phyloP scores from a whole-genome alignment of 2,888 invertebrate genomes.

The Pachymerium ferrugineum region DNA sequence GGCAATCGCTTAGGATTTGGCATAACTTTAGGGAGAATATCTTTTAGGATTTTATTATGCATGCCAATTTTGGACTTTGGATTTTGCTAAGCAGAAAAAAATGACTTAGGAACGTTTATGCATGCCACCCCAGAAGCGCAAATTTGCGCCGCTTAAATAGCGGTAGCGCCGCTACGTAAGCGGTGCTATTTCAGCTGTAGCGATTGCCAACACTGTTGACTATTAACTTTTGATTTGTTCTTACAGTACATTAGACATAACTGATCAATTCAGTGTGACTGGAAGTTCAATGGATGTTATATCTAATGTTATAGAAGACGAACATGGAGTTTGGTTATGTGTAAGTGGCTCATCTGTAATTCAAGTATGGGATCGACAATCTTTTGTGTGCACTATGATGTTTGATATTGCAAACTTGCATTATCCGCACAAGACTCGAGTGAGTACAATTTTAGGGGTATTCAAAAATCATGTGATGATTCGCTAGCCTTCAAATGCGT shows the following conservation, averaged over 20 bases:
- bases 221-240: neutral
- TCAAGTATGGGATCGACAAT: slow-evolving; percentile 51
- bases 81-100: no score
- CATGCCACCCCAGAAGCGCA: no score
- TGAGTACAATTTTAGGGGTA: no score
- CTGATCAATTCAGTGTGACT: slow-evolving; percentile 50
- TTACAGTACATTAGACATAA: slow-evolving; percentile 47
- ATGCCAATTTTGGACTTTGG: no score
- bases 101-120: no score
- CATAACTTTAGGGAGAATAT: no score
- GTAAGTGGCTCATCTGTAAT: slow-evolving; percentile 52
- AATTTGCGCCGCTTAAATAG: no score
- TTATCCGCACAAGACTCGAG: slow-evolving; percentile 41
- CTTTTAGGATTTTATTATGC: no score
- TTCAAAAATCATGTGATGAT: neutral
- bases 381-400: slow-evolving; percentile 49
- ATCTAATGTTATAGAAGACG: slow-evolving; percentile 45
- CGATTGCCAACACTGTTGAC: neutral
- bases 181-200: no score
- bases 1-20: no score
- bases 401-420: slow-evolving; percentile 48
- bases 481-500: neutral
- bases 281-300: slow-evolving; percentile 51
- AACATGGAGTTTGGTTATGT: slow-evolving; percentile 50
- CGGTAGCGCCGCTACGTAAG: no score